Evolutionary conservation across 2,888 invertebrate genomes (phyloP), one percentile per base, ranked within the genome.

Genomic region (Oscheius sp.): DNA sequence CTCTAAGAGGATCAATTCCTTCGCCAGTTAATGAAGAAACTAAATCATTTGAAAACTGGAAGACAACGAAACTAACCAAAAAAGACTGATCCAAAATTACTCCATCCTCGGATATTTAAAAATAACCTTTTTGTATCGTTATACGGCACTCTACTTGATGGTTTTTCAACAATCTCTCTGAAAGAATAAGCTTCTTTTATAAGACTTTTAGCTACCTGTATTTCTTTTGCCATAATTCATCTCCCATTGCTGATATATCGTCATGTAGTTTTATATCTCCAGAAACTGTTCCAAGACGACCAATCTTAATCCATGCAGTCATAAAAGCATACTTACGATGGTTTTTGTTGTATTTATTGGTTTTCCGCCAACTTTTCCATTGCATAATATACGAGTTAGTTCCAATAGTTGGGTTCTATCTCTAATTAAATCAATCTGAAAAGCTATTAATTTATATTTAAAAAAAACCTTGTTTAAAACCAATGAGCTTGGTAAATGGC

Each of bases 81-180:
- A 87, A 97, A 97, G 10, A 96, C 92, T 86, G 93, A 91, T 29
- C 91, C 90, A 88, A 98, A 98, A 77, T 92, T 87, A n/a, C 91
- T 90, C 92, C 92, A 93, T 6, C 91, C 91, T 65, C 77, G 76
- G 68, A 86, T 83, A 29, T 84, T 73, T 53, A 73, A 69, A 25
- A 87, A 85, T 12, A 81, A 75, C 8, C 71, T 69, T 48, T 77
- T 73, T 20, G 84, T 83, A 45, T 81, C 82, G 10, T 73, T 48
- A 71, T 77, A 85, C 12, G 70, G 61, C 46, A 80, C 80, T 53
- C 79, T 79, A 69, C 78, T 75, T 6, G 84, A 76, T 15, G 84
- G 84, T 53, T 79, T 84, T 20, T 72, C 73, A 17, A 84, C 71
- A 15, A 82, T 55, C 10, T 74, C 69, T 33, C 83, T 76, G 50